phyloP scores from a whole-genome alignment of 2,797 vertebrate genomes.

The Champsocephalus esox region DNA sequence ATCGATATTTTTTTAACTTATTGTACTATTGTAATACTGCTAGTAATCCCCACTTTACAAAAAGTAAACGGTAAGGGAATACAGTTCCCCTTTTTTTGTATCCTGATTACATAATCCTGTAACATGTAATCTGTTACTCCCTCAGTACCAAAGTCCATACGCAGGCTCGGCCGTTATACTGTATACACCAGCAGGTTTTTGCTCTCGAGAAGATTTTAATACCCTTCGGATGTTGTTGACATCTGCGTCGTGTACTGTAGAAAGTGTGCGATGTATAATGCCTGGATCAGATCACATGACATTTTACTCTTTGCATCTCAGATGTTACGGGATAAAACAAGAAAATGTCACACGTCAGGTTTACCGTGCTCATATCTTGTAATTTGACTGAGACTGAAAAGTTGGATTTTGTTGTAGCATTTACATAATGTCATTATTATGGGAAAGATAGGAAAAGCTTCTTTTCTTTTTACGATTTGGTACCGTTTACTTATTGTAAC shows the following conservation, averaged over 20 bases:
- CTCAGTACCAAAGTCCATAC: too few relatives aligned
- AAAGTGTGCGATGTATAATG: background rate
- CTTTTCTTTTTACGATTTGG: background rate
- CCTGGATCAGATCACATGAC: slow-evolving; percentile 1
- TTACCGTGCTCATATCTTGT: background rate
- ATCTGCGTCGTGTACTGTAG: background rate
- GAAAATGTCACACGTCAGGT: background rate
- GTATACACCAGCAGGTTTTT: background rate
- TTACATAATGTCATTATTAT: background rate
- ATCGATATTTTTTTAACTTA: too few relatives aligned
- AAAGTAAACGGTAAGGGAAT: too few relatives aligned
- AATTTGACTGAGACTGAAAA: background rate
- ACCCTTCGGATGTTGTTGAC: background rate
- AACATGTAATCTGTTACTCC: too few relatives aligned
- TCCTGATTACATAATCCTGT: too few relatives aligned
- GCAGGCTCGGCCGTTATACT: background rate
- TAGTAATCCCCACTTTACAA: too few relatives aligned
- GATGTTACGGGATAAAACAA: background rate
- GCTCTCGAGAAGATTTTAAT: background rate
- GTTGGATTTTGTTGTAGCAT: background rate
- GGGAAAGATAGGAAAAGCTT: fast-evolving
- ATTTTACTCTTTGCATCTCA: background rate
- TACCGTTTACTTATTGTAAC: background rate
- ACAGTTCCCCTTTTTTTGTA: too few relatives aligned
- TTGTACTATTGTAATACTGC: too few relatives aligned